These are phyloP conservation scores for Ceratina calcarata DNA, from an alignment of 1,140 invertebrate species.

Conservation along the genomic window DNA sequence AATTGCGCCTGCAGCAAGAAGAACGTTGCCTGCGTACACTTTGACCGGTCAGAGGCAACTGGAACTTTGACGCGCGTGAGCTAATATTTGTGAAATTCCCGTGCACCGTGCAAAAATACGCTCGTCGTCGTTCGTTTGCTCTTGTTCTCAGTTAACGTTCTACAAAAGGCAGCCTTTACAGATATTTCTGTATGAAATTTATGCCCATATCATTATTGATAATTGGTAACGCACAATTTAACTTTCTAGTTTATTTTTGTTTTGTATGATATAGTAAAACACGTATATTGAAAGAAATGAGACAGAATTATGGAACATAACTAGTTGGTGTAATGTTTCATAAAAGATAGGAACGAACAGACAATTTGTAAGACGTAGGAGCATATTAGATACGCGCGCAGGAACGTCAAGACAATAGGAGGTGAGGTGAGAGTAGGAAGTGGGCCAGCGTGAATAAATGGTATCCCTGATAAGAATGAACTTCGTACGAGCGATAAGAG, in stretches of 20 bases:
- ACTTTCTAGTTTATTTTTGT: too few relatives aligned
- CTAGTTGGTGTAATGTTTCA: too few relatives aligned
- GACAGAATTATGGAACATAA: neutral
- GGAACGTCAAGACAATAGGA: slow-evolving; percentile 22
- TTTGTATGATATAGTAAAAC: too few relatives aligned
- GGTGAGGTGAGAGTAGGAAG: slow-evolving; percentile 18
- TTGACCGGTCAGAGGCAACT: slow-evolving; percentile 9
- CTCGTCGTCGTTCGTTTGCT: neutral
- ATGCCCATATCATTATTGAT: neutral
- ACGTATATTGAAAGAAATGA: neutral
- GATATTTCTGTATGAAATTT: neutral
- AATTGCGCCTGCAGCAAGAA: slow-evolving; percentile 21
- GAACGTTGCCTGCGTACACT: slow-evolving; percentile 2
- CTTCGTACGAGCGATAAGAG: slow-evolving; percentile 30
- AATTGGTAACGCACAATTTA: too few relatives aligned
- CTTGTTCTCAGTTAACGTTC: too few relatives aligned
- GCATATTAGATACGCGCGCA: neutral
- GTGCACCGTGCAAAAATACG: neutral
- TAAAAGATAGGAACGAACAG: neutral
- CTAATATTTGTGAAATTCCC: slow-evolving; percentile 25
- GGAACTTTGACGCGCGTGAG: neutral
- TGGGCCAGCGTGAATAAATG: slow-evolving; percentile 45
- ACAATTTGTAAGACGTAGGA: slow-evolving; percentile 2
- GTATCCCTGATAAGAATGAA: slow-evolving; percentile 38
- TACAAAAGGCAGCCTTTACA: neutral